These are phyloP conservation scores for Cyprinodon diabolis DNA, from an alignment of 2,797 vertebrate species.

Conservation along the genomic window DNA sequence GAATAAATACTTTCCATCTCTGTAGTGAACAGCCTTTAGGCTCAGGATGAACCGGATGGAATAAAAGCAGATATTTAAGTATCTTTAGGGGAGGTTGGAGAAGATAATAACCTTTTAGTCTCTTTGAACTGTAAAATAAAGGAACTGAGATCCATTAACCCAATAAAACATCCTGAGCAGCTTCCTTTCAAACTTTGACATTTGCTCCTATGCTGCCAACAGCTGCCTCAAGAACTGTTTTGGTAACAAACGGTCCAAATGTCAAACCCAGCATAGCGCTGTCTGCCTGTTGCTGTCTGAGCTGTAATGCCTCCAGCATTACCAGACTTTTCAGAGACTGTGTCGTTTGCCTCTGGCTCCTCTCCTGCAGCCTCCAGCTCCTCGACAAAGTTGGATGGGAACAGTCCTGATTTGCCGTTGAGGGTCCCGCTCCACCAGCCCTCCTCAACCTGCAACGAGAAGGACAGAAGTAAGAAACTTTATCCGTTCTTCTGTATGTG, in stretches of 20 bases:
- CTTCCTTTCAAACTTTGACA: neutral
- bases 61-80: neutral
- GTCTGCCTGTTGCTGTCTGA: neutral
- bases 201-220: neutral
- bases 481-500: neutral
- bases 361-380: conserved; percentile 85
- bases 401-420: conserved; percentile 88
- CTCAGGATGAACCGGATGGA: too few relatives aligned
- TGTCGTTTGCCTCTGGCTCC: conserved; percentile 83
- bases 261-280: neutral
- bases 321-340: conserved; percentile 86
- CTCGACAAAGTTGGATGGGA: conserved; percentile 97
- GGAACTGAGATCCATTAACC: neutral
- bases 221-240: neutral
- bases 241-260: neutral
- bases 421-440: conserved; percentile 93
- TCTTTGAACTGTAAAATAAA: neutral
- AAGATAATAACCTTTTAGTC: neutral
- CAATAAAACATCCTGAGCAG: neutral
- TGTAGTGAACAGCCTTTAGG: too few relatives aligned
- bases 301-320: conserved; percentile 2
- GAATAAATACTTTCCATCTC: too few relatives aligned
- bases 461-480: neutral
- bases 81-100: neutral
- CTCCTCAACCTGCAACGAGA: conserved; percentile 87